Base-by-base conservation (phyloP, 2,888 invertebrate genomes). In the Tubiluchus corallicola region DNA sequence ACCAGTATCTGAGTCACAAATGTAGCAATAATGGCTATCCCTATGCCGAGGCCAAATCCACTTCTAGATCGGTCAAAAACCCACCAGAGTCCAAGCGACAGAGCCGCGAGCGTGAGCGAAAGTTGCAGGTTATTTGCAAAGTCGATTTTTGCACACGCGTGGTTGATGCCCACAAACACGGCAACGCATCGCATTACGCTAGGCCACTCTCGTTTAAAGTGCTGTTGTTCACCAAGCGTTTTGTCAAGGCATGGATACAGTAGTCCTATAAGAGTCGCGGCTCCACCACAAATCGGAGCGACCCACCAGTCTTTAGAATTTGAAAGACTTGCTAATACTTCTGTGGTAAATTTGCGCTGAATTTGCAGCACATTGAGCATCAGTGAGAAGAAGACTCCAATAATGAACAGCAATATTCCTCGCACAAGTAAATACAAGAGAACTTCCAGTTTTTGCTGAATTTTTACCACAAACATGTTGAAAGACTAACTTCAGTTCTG, bases 61-160 rank as follows among this genome's bases (percentile, higher is more conserved):
- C 62, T 59, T 18, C 58, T 53, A 4, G 66, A 66, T 40, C 66
- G 51, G 50, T 67, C 67, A 56, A 65, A 67, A 46, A 64, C 51
- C 65, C 65, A 67, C 67, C 67, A 67, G 18, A 67, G 54, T 1
- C 66, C 65, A 20, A 66, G 58, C 21, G 65, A 65, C 60, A 67
- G 60, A 2, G 64, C 63, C 18, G 63, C 61, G 38, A 67, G 52
- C 4, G 63, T 62, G 40, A 66, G 51, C 1, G 64, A 63, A 44
- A 67, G 54, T 52, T 67, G 66, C 44, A 64, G 51, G 49, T 66
- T 63, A 51, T 62, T 64, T 38, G 60, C 59, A 56, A 66, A 67
- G 50, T 65, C 62, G 42, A 67, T 59, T 61, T 65, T 66, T 65
- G 65, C 64, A 57, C 63, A 64, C 42, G 66, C 66, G 51, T 67